Evolutionary conservation across 92 coral and sea anemone species (phyloP), one percentile per base, ranked within the genome.

Genomic region (Zoanthus sociatus): DNA sequence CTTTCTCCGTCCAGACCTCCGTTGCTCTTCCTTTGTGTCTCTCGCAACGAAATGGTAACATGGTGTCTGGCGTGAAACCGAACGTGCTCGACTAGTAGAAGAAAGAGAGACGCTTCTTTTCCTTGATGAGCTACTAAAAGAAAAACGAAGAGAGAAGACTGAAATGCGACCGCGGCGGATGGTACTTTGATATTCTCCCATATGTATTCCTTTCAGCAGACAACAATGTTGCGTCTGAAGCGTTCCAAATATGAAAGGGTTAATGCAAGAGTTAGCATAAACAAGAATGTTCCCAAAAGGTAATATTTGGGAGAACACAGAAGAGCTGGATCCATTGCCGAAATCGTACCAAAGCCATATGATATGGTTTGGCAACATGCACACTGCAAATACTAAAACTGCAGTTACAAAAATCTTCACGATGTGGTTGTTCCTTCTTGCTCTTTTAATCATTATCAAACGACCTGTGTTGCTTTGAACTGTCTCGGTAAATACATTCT

Each of bases 201-300:
- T 33, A 0, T 48, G 31, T 6, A 21, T 16, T 13, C 44, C 6
- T 47, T 81, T 66, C 21, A 47, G 9, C 5, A 70, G 47, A 81
- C 85, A 78, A 71, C 98, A 95, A 6, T 90, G 88, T 0, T 90
- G 82, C 32, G 74, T 69, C 31, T 93, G 96, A 30, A 94, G 89
- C 0, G 99, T 95, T 0, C 99, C 99, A 76, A 97, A 97, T 20
- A 97, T 97, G 71, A 97, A 97, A 3, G 99, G 99, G 67, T 95
- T 97, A 18, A 97, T 87, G 78, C 96, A 92, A 82, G 97, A 93
- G 86, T 97, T 97, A 7, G 91, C 92, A 78, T 97, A 97, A 15
- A 95, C 93, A 61, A 95, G 55, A 5, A 92, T 97, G 47, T 79
- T 90, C n/a, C 97, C 90, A 74, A 95, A 95, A n/a, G 92, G 95